Base-by-base conservation (phyloP, 2,113 vertebrate genomes). In the Pitta sordida region DNA sequence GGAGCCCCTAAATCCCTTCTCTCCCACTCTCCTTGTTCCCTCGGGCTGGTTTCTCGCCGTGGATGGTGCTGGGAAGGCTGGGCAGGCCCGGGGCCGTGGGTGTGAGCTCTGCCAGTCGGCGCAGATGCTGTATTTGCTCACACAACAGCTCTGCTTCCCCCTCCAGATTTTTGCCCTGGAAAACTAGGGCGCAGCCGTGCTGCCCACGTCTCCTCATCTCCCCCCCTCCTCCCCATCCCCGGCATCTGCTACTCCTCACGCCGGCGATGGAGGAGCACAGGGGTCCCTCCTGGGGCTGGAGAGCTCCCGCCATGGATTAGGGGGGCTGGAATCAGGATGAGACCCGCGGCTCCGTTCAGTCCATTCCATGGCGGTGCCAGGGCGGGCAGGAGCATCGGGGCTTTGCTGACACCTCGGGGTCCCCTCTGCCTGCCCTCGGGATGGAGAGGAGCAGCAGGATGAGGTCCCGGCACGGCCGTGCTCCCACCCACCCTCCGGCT, bases 331-430 rank as follows among this genome's bases (percentile, higher is more conserved):
- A 36, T 37, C 34, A n/a, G 41, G 74, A 34, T 21, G 20, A 30
- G 41, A 19, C 29, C 22, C 5, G 2, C 41, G 1, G n/a, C 62
- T 68, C 48, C 2, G 0, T 5, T 10, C 0, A 0, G 3, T 5
- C n/a, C 26, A 5, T 29, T 5, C 2, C 10, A 6, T 7, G 2
- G 13, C 4, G 5, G 19, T 7, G 74, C 49, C 49, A 2, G 37
- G 44, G 46, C 0, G 1, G 26, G 5, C 34, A 52, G 21, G n/a
- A 49, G 51, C 70, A 20, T 2, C 24, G 2, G 34, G 79, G 17
- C 34, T 24, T n/a, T n/a, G n/a, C n/a, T n/a, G n/a, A n/a, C n/a
- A n/a, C n/a, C n/a, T n/a, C n/a, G n/a, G n/a, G n/a, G n/a, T n/a
- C n/a, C n/a, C n/a, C n/a, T n/a, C n/a, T n/a, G n/a, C 20, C 7